Base-by-base conservation (phyloP, 2,888 invertebrate species). In the Catocala sponsa region DNA sequence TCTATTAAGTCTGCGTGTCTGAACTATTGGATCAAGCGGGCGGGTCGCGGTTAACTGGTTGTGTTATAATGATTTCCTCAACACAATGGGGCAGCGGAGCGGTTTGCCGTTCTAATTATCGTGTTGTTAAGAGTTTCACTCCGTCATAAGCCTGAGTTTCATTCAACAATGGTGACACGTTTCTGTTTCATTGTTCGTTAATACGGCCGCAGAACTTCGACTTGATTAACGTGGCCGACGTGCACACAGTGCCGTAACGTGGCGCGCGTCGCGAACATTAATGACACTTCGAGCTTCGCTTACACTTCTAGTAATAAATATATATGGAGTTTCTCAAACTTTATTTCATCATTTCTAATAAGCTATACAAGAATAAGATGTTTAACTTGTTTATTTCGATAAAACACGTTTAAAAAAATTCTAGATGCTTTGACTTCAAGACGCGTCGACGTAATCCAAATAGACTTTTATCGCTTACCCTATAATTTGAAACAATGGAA, bases 151-250 rank as follows among this genome's bases (percentile, higher is more conserved):
- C 80, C 70, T 67, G 79, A 69, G 81, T 76, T 80, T 67, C 80
- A 82, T 80, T 80, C 77, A 80, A 84, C 86, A 87, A 83, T 84
- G 78, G 81, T 79, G 80, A 87, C 87, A 86, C 84, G 82, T 85
- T 84, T 83, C 81, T 68, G 78, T 82, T 85, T 84, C 85, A 87
- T 88, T 88, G 87, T 88, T 84, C 86, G 84, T 78, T 86, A 85
- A 85, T 85, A 83, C 79, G 74, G 68, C 71, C 70, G 76, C 77
- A 70, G 74, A 83, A 86, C 81, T 87, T 86, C 79, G 76, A 78
- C 84, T 81, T 84, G 83, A 86, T 87, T 84, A 84, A 84, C 78
- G 77, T 68, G 80, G 76, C 65, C 61, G 66, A 5, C 64, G 60
- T 72, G 71, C 60, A 80, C 81, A 85, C 71, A 44, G 76, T 56